Evolutionary conservation across 2,113 vertebrate genomes (phyloP), one percentile per base, ranked within the genome.

Genomic region (Prunella fulvescens): DNA sequence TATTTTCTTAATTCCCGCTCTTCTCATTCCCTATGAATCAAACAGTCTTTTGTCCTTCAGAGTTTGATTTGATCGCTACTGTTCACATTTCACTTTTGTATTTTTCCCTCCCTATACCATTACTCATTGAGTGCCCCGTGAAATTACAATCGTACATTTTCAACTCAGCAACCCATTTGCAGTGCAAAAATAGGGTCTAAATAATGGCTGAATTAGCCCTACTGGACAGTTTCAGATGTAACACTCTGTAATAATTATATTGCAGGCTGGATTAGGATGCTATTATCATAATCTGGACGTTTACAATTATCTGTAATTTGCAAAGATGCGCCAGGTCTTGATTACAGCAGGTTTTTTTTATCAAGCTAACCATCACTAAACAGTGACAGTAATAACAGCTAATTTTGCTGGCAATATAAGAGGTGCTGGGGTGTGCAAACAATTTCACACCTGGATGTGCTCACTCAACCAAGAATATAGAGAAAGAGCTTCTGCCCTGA

Each of bases 231-330:
- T 99, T 99, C 98, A 99, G 99, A 99, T 99, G 99, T 98, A 99
- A 99, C 99, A 99, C 99, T 99, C 98, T 98, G 99, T 98, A 99
- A 99, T 99, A 99, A 99, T 99, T 99, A 99, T 99, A 99, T 99
- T 99, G 98, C 98, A 98, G 98, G 98, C 99, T 99, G 99, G 99
- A 99, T 99, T 99, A 99, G 99, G 99, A 98, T 98, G 97, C 99
- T 99, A 99, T 99, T 99, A 99, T 99, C 99, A 99, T 99, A 99
- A 99, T 99, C 99, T 99, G 99, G 99, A 99, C 99, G 99, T 99
- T 99, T 99, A 99, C 99, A 99, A 99, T 99, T 99, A 99, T 99
- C 99, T 99, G 99, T 99, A 99, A 99, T 99, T 99, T 99, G 99
- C 99, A 99, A 99, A 99, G 99, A 99, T 99, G 99, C 99, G 98